These are phyloP conservation scores for Macroramphosus scolopax DNA, from an alignment of 2,797 vertebrate species.

Conservation along the genomic window DNA sequence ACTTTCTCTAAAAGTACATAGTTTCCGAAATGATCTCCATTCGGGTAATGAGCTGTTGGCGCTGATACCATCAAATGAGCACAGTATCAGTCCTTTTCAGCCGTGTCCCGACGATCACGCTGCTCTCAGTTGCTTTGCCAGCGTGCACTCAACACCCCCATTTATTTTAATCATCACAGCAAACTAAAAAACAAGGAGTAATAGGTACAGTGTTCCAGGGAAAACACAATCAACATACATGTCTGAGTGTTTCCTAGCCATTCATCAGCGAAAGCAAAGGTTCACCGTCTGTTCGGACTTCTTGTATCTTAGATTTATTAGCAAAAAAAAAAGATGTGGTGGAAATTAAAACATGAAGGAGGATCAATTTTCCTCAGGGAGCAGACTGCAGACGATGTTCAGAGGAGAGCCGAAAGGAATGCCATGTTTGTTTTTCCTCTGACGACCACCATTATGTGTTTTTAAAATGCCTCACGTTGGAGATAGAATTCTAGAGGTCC, in stretches of 20 bases:
- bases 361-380: constrained; percentile 21
- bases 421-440: constrained; percentile 62
- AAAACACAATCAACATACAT: constrained; percentile 20
- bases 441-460: constrained; percentile 60
- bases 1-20: constrained; percentile 42
- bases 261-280: constrained; percentile 32
- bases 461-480: constrained; percentile 47
- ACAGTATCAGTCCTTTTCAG: constrained; percentile 63
- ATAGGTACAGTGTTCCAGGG: constrained; percentile 10
- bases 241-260: constrained; percentile 40
- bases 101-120: constrained; percentile 52
- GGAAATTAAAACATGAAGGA: constrained; percentile 37
- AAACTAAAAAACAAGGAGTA: constrained; percentile 27
- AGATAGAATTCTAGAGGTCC: constrained; percentile 56
- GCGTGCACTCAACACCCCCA: constrained; percentile 20
- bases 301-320: constrained; percentile 34
- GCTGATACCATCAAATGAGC: constrained; percentile 60
- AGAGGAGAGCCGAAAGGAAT: constrained; percentile 45
- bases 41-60: constrained; percentile 64
- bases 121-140: constrained; percentile 44
- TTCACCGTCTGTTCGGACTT: constrained; percentile 15
- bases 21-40: constrained; percentile 63
- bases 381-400: constrained; percentile 28
- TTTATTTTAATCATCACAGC: constrained; percentile 45
- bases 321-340: constrained; percentile 16